Percentiles rank a stretch among this genome's conserved stretches.
These are phyloP conservation scores for Odiellus spinosus DNA, from an alignment of 2,888 invertebrate genomes.

Conservation along the genomic window DNA sequence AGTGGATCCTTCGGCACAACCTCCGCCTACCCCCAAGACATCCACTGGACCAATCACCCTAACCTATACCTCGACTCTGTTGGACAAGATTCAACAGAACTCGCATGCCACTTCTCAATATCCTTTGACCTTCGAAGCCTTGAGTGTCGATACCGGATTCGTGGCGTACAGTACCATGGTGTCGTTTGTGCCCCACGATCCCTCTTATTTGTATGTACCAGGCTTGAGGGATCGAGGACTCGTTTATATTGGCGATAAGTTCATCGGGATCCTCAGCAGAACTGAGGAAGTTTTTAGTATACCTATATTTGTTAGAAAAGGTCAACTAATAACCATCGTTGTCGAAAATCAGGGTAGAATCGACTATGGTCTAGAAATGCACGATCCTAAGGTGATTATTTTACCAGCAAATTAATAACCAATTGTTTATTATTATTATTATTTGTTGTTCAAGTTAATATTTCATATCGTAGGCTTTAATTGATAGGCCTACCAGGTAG, in stretches of 20 bases:
- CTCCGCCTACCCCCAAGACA: constrained; percentile 5
- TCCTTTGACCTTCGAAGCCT: constrained; percentile 7
- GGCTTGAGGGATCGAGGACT: constrained; percentile 28
- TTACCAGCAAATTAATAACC: background rate
- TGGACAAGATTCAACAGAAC: background rate
- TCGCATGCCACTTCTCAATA: background rate
- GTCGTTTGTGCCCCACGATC: constrained; percentile 10
- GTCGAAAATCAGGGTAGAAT: constrained; percentile 37
- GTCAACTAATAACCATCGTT: constrained; percentile 30
- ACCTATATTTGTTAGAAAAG: constrained; percentile 28
- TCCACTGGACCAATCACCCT: constrained; percentile 3
- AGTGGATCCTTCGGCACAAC: constrained; percentile 3
- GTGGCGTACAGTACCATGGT: constrained; percentile 11
- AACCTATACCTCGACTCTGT: constrained; percentile 2
- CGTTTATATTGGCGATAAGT: constrained; percentile 18
- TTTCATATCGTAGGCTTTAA: too few relatives aligned
- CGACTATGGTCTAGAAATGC: constrained; percentile 28
- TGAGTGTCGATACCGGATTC: constrained; percentile 14
- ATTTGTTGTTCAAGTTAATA: background rate
- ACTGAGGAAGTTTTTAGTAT: constrained; percentile 22
- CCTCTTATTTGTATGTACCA: constrained; percentile 19
- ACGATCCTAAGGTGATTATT: constrained; percentile 11
- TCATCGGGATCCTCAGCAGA: constrained; percentile 25
- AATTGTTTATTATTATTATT: background rate
- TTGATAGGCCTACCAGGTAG: too few relatives aligned